phyloP scores from a whole-genome alignment of 92 coral and sea anemone species.

The Parazoanthus atlanticus region DNA sequence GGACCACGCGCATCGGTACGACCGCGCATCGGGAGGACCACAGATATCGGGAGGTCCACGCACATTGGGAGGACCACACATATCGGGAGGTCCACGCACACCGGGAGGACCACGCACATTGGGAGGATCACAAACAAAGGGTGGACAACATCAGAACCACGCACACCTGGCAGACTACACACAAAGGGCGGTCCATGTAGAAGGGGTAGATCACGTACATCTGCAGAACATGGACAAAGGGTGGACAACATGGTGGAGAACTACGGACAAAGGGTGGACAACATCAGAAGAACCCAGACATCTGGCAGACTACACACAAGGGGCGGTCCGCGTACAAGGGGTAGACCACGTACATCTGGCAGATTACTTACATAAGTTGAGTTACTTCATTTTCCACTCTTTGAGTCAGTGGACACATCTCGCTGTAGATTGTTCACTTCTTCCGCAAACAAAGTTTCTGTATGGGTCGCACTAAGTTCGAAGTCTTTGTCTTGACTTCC shows the following conservation, averaged over 20 bases:
- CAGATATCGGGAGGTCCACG: too few species aligned
- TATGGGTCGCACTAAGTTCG: conserved; percentile 35
- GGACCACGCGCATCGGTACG: not conserved
- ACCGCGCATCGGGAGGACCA: too few species aligned
- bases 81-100: too few species aligned
- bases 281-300: not conserved
- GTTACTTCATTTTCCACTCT: not conserved
- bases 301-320: not conserved
- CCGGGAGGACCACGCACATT: too few species aligned
- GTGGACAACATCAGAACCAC: too few species aligned
- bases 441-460: conserved; percentile 44
- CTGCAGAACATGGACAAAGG: not conserved
- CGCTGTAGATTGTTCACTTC: conserved; percentile 4
- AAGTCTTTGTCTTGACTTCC: conserved; percentile 37
- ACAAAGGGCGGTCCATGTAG: too few species aligned
- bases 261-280: not conserved
- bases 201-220: too few species aligned
- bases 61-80: too few species aligned
- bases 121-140: too few species aligned
- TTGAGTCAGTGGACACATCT: not conserved
- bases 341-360: not conserved
- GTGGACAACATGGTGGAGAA: too few species aligned
- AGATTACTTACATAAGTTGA: not conserved
- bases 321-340: not conserved
- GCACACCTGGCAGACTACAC: too few species aligned